Evolutionary conservation across 35 echinoderm and acorn worm genomes (phyloP).

Genomic region (Apostichopus japonicus): DNA sequence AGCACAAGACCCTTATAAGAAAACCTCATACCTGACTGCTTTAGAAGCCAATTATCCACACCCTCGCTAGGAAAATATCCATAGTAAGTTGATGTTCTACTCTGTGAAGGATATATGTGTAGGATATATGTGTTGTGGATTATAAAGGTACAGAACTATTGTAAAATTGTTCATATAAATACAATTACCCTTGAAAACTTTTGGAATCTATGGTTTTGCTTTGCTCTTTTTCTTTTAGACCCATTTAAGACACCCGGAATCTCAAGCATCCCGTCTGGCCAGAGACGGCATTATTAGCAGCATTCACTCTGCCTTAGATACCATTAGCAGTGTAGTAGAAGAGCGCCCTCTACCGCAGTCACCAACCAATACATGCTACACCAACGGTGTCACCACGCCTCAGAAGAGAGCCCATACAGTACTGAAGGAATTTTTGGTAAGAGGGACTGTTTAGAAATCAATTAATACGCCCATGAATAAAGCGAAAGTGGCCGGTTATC

Average conservation of each 20-base stretch:
- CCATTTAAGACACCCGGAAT: conserved; percentile 97
- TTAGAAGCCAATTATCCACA: too few relatives aligned
- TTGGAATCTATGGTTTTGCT: not conserved
- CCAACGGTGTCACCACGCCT: conserved; percentile 59
- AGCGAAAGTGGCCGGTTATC: too few relatives aligned
- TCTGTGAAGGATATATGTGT: too few relatives aligned
- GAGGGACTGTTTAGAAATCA: not conserved
- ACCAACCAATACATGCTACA: conserved; percentile 64
- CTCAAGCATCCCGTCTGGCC: conserved; percentile 73
- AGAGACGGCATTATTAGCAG: conserved; percentile 79
- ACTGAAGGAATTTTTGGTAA: conserved; percentile 85
- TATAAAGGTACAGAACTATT: too few relatives aligned
- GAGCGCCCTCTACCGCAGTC: conserved; percentile 47
- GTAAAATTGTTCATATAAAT: too few relatives aligned
- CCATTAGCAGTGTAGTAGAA: conserved; percentile 65
- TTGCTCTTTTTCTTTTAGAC: conserved; percentile 66
- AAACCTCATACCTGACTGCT: too few relatives aligned
- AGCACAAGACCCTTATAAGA: too few relatives aligned
- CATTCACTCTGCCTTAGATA: conserved; percentile 81
- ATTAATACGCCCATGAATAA: too few relatives aligned
- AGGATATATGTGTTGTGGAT: too few relatives aligned
- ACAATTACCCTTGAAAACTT: too few relatives aligned
- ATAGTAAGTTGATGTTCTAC: too few relatives aligned
- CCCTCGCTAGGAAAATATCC: too few relatives aligned
- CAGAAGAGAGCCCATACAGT: conserved; percentile 72